Base-by-base conservation (phyloP, 2,888 invertebrate genomes). In the Clusia tigrina region DNA sequence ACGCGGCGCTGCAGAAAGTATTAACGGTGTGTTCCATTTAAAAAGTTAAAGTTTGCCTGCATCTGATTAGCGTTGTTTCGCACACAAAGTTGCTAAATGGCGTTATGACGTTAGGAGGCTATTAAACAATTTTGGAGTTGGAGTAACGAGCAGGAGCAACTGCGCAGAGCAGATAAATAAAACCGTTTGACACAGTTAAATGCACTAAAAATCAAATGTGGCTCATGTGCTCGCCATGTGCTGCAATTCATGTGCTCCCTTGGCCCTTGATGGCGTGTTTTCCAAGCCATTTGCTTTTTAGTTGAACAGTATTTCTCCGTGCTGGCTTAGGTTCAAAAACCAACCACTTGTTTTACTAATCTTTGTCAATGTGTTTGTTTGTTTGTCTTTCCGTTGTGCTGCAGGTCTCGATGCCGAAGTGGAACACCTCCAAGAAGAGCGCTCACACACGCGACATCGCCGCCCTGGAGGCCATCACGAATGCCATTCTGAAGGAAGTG, bases 391-490 rank as follows among this genome's bases (percentile, higher is more conserved):
- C 9, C 46, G 12, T 3, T 37, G 9, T 60, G 17, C 22, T 58
- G 0, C 32, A 90, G 90, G 89, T 91, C 10, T 89, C 90, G 20
- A 91, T 93, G 90, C 90, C 92, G 24, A 89, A 88, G 63, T 84
- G 89, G 80, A 83, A 83, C 64, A 86, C 74, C 85, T 72, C 78
- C 63, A 78, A 78, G 20, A 78, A 81, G 68, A 74, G 71, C 62
- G 68, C 88, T 65, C 85, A 87, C 18, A 88, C 88, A 72, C 89
- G 91, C n/a, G 91, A 92, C 0, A 88, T 93, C 64, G 91, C 92
- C 71, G 83, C 84, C 1, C 64, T 84, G 62, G 81, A 83, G 69
- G 84, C 83, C 61, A 82, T 84, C 20, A 84, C 84, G 9, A 82
- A 81, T 72, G 91, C 91, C 15, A 90, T 91, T 64, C 88, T 92